Evolutionary conservation across 2,888 invertebrate species (phyloP).

Genomic region (Augiades crinisus): DNA sequence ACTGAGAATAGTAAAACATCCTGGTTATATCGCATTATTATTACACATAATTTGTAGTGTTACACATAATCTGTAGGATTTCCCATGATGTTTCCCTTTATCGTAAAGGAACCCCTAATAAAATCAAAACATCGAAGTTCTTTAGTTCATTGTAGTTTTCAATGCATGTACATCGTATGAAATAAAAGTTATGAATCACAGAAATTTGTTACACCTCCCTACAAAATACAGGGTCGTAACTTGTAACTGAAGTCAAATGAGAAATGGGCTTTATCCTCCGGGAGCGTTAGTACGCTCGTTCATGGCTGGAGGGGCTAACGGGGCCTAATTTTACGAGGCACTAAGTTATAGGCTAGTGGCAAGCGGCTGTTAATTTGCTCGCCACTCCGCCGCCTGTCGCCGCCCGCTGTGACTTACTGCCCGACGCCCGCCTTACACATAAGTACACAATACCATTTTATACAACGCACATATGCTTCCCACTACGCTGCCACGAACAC

Average conservation of each 20-base stretch:
- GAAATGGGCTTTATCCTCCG: conserved; percentile 54
- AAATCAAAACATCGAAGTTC: too few species aligned
- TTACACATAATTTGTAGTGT: too few species aligned
- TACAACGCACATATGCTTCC: conserved; percentile 36
- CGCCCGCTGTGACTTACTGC: conserved; percentile 75
- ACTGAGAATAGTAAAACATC: too few species aligned
- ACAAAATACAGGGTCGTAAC: conserved; percentile 12
- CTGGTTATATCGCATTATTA: too few species aligned
- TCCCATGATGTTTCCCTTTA: too few species aligned
- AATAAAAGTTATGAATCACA: too few species aligned
- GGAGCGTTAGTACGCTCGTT: conserved; percentile 46
- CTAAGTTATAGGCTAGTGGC: conserved; percentile 75
- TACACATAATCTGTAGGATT: too few species aligned
- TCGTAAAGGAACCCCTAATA: too few species aligned
- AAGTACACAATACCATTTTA: conserved; percentile 31
- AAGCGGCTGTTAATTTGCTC: conserved; percentile 77
- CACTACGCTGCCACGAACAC: conserved; percentile 37
- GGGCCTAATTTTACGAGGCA: conserved; percentile 78
- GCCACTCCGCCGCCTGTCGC: conserved; percentile 67
- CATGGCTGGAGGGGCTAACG: conserved; percentile 64
- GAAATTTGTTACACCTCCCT: too few species aligned
- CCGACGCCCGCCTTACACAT: conserved; percentile 32
- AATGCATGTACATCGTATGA: background rate
- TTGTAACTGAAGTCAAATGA: conserved; percentile 54
- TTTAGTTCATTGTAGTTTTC: too few species aligned